phyloP scores from a whole-genome alignment of 2,888 invertebrate species.

The Acanthosoma haemorrhoidale region DNA sequence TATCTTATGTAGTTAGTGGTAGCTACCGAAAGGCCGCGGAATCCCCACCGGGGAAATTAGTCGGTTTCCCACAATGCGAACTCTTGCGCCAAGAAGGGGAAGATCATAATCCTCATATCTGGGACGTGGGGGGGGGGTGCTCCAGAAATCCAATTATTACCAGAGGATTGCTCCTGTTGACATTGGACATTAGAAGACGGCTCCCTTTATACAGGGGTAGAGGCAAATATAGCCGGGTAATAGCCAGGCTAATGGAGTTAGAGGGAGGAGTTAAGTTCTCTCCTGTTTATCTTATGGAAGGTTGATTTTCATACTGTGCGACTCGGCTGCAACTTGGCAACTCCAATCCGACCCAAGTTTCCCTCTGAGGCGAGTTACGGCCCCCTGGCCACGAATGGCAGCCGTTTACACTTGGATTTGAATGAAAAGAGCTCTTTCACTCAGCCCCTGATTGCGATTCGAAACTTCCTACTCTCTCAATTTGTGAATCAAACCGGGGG shows the following conservation, averaged over 20 bases:
- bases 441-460: slow-evolving; percentile 21
- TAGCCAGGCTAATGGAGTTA: slow-evolving; percentile 26
- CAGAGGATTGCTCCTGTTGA: slow-evolving; percentile 13
- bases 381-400: slow-evolving; percentile 20
- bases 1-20: no score
- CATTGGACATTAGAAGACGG: slow-evolving; percentile 1
- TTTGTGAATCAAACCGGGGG: slow-evolving; percentile 24
- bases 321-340: slow-evolving; percentile 19
- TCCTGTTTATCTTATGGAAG: slow-evolving; percentile 31
- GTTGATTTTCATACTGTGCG: slow-evolving; percentile 27
- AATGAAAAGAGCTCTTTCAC: slow-evolving; percentile 26
- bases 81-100: not conserved
- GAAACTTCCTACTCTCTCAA: slow-evolving; percentile 28
- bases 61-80: no score
- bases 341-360: slow-evolving; percentile 27
- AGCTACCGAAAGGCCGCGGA: no score
- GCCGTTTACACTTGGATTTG: slow-evolving; percentile 28
- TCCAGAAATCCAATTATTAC: slow-evolving; percentile 10
- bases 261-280: slow-evolving; percentile 11
- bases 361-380: slow-evolving; percentile 17
- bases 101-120: slow-evolving; percentile 8
- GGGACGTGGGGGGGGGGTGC: no score
- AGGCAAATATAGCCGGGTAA: slow-evolving; percentile 22
- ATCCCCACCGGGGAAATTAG: no score
- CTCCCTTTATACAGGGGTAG: not conserved